Evolutionary conservation across 2,888 invertebrate genomes (phyloP).

Genomic region (Polydrusus cervinus): DNA sequence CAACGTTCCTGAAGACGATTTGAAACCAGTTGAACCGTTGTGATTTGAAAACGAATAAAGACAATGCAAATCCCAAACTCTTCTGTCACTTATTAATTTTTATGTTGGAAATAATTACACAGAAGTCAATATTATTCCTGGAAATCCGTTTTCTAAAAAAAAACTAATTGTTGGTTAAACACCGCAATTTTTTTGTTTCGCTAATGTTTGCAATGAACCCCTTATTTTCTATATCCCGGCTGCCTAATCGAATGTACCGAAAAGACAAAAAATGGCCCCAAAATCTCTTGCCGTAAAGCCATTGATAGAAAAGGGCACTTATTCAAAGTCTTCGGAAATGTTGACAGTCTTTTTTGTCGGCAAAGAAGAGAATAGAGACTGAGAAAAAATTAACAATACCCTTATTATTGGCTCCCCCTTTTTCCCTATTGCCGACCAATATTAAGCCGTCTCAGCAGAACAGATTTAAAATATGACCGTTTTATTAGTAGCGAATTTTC

Average conservation of each 20-base stretch:
- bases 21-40: too few species aligned
- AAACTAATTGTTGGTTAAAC: background rate
- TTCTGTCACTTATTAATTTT: too few species aligned
- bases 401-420: conserved; percentile 56
- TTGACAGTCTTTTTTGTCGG: conserved; percentile 56
- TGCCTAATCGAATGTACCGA: conserved; percentile 29
- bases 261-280: conserved; percentile 40
- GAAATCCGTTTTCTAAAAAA: background rate
- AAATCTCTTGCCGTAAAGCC: conserved; percentile 49
- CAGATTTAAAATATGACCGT: conserved; percentile 61
- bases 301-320: conserved; percentile 56
- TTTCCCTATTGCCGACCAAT: conserved; percentile 55
- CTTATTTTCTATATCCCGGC: conserved; percentile 5
- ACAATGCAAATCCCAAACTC: too few species aligned
- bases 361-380: conserved; percentile 43
- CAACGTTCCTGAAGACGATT: too few species aligned
- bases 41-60: too few species aligned
- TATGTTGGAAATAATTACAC: too few species aligned
- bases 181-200: background rate
- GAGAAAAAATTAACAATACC: conserved; percentile 57
- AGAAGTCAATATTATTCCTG: too few species aligned
- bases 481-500: conserved; percentile 58
- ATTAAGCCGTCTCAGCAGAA: conserved; percentile 60
- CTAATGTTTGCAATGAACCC: conserved; percentile 21
- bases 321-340: conserved; percentile 57